Evolutionary conservation across 1,140 invertebrate genomes (phyloP).

Genomic region (Sipha flava): DNA sequence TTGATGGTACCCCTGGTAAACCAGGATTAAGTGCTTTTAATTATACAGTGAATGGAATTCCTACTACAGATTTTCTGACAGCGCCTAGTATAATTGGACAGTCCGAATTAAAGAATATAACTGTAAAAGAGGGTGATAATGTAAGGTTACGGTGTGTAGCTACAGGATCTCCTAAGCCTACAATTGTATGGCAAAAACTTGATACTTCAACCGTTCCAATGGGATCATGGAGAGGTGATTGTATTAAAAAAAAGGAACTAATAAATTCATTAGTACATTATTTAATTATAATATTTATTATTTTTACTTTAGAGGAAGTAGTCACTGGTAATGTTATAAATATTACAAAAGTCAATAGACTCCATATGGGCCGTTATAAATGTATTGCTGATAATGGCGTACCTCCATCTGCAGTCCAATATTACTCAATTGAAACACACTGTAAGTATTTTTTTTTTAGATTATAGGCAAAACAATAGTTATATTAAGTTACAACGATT

Average conservation of each 20-base stretch:
- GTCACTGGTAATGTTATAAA: slow-evolving; percentile 64
- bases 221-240: slow-evolving; percentile 53
- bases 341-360: slow-evolving; percentile 69
- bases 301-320: slow-evolving; percentile 40
- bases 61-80: slow-evolving; percentile 58
- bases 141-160: slow-evolving; percentile 66
- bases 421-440: slow-evolving; percentile 72
- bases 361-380: slow-evolving; percentile 77
- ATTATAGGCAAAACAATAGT: no score
- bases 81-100: slow-evolving; percentile 64
- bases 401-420: slow-evolving; percentile 69
- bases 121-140: slow-evolving; percentile 64
- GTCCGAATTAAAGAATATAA: slow-evolving; percentile 39
- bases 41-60: slow-evolving; percentile 51
- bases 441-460: slow-evolving; percentile 57
- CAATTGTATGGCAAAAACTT: slow-evolving; percentile 64
- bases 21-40: slow-evolving; percentile 65
- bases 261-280: not conserved
- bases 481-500: no score
- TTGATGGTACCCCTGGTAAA: slow-evolving; percentile 51
- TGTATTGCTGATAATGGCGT: slow-evolving; percentile 84
- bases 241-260: not conserved
- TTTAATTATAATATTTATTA: not conserved
- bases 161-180: slow-evolving; percentile 62
- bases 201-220: slow-evolving; percentile 57